phyloP scores from a whole-genome alignment of 2,888 invertebrate genomes.

The Allacma fusca region DNA sequence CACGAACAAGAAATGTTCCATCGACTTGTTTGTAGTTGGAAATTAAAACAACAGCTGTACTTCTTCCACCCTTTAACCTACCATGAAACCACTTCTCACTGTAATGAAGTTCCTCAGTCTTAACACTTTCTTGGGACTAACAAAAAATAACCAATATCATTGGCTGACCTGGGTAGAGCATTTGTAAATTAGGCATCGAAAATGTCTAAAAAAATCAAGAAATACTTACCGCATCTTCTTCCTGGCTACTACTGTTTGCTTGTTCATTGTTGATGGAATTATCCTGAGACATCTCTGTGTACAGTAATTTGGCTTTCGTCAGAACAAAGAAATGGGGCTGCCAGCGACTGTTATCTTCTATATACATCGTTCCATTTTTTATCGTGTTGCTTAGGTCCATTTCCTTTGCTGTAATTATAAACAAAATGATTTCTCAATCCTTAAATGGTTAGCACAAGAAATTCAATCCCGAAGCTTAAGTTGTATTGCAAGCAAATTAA shows the following conservation, averaged over 20 bases:
- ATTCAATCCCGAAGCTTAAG: background rate
- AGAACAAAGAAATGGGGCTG: conserved; percentile 92
- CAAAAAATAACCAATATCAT: conserved; percentile 39
- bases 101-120: conserved; percentile 79
- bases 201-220: background rate
- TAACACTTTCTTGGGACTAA: conserved; percentile 67
- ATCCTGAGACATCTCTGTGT: conserved; percentile 72
- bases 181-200: background rate
- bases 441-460: background rate
- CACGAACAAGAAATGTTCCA: conserved; percentile 90
- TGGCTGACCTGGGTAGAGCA: too few relatives aligned
- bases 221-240: conserved; percentile 67
- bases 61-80: conserved; percentile 78
- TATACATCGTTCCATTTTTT: conserved; percentile 87
- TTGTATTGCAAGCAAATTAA: too few relatives aligned
- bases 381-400: conserved; percentile 82
- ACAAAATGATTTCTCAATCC: background rate
- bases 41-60: conserved; percentile 79
- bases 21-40: conserved; percentile 83
- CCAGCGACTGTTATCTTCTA: conserved; percentile 93
- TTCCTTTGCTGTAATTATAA: conserved; percentile 65
- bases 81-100: conserved; percentile 96
- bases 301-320: conserved; percentile 86
- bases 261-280: conserved; percentile 64
- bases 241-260: conserved; percentile 67